Conservation (phyloP, 2,797 vertebrate genomes). For the Thaleichthys pacificus region DNA sequence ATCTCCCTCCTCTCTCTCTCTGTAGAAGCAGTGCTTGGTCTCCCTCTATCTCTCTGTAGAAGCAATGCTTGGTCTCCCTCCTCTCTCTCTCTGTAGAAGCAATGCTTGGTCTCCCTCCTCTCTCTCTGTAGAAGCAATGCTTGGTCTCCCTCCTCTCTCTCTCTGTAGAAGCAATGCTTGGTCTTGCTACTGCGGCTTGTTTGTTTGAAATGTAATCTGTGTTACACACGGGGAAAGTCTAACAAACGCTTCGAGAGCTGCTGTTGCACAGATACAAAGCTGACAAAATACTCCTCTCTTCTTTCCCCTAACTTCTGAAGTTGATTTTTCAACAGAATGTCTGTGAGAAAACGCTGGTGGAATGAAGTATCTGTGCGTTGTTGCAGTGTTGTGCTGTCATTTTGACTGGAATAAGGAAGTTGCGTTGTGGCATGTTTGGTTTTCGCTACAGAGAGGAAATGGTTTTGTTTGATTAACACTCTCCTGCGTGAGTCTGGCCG, state of each 20-base stretch:
- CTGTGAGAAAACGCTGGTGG: slow-evolving; percentile 56
- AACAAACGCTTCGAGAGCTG: slow-evolving; percentile 77
- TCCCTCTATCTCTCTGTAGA: too few relatives aligned
- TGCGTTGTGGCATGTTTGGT: slow-evolving; percentile 66
- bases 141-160: too few relatives aligned
- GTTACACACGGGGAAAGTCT: slow-evolving; percentile 75
- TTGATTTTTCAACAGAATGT: slow-evolving; percentile 75
- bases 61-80: too few relatives aligned
- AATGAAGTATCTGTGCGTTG: slow-evolving; percentile 59
- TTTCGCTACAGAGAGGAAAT: slow-evolving; percentile 64
- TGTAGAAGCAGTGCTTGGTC: too few relatives aligned
- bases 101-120: slow-evolving; percentile 9
- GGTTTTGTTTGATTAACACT: slow-evolving; percentile 73
- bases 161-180: slow-evolving; percentile 36
- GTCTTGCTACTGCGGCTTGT: slow-evolving; percentile 67
- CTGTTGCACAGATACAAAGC: slow-evolving; percentile 76
- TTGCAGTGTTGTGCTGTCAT: slow-evolving; percentile 67
- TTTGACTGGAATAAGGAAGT: slow-evolving; percentile 71
- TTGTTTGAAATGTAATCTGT: slow-evolving; percentile 76
- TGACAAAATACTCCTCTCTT: slow-evolving; percentile 71
- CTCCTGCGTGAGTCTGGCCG: slow-evolving; percentile 55
- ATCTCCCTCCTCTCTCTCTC: too few relatives aligned
- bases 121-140: slow-evolving; percentile 55
- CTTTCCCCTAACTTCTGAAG: slow-evolving; percentile 70
- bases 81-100: too few relatives aligned